Evolutionary conservation across 2,888 invertebrate species (phyloP), one percentile per base, ranked within the genome.

Genomic region (Clivina fossor): DNA sequence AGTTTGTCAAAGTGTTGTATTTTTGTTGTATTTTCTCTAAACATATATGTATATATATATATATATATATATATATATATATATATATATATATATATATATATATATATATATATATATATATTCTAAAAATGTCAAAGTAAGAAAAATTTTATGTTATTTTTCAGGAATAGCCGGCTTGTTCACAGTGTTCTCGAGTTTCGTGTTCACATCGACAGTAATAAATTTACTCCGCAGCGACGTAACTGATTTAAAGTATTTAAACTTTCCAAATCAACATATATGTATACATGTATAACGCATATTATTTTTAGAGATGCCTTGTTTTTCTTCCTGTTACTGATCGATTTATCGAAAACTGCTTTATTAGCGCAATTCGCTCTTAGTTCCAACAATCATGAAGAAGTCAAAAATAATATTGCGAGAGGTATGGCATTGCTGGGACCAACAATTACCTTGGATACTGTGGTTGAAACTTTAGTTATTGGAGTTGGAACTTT

Each of bases 401-500:
- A 86, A 32, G 93, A 94, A 64, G 90, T 94, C 22, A 84, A 86
- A 51, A 84, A 84, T 57, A 93, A 91, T 65, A 94, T 96, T 24
- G 92, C 92, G 0, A 82, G 84, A 57, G 95, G 94, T 1, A 81
- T 96, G 77, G 86, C 92, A 7, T 75, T 92, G 47, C 75, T 95
- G 28, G 95, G 94, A 1, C 95, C 95, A 4, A 85, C 89, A 18
- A 86, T 95, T 22, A 93, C 94, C 1, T 76, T 95, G 61, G 94
- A 96, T 71, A 92, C 94, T 3, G 75, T 94, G 32, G 87, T 94
- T 43, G 93, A 94, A 67, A 88, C 90, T 1, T 78, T 95, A 15
- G 83, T 94, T 11, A 93, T 95, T 60, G 92, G 94, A 50, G 90
- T 95, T 48, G 95, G 95, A 41, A 93, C 92, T 0, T 74, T 94